Percentiles rank a stretch among this genome's conserved stretches.
These are phyloP conservation scores for Arremon aurantiirostris DNA, from an alignment of 2,797 vertebrate species.

Conservation along the genomic window DNA sequence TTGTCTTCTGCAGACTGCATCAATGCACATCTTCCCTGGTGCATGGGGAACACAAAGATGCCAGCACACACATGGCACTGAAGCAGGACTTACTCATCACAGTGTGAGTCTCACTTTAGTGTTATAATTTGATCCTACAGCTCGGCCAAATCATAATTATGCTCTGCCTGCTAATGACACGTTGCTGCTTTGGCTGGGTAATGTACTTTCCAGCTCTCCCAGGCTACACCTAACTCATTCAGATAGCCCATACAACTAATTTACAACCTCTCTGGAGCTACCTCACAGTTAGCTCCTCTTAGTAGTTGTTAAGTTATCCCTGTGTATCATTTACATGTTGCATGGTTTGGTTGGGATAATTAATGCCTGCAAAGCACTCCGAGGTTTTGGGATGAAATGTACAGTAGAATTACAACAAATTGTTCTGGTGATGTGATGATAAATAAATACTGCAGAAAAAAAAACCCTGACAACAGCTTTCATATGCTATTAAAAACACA, in stretches of 20 bases:
- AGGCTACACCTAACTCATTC: neutral
- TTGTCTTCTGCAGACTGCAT: neutral
- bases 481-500: conserved; percentile 17
- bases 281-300: neutral
- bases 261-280: conserved; percentile 9
- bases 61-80: neutral
- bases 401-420: conserved; percentile 18
- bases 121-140: neutral
- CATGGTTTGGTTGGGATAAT: neutral
- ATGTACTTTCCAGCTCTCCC: neutral
- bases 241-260: neutral
- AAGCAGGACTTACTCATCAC: neutral
- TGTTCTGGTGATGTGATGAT: neutral
- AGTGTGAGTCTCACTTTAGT: neutral
- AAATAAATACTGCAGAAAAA: neutral
- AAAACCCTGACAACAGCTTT: neutral
- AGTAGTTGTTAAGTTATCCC: conserved; percentile 13
- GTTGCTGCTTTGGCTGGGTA: neutral
- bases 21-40: neutral
- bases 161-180: neutral
- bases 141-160: neutral
- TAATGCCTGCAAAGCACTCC: conserved; percentile 2
- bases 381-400: neutral
- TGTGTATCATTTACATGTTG: neutral
- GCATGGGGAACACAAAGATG: neutral